phyloP scores from a whole-genome alignment of 2,113 vertebrate species.

The Anguilla rostrata region DNA sequence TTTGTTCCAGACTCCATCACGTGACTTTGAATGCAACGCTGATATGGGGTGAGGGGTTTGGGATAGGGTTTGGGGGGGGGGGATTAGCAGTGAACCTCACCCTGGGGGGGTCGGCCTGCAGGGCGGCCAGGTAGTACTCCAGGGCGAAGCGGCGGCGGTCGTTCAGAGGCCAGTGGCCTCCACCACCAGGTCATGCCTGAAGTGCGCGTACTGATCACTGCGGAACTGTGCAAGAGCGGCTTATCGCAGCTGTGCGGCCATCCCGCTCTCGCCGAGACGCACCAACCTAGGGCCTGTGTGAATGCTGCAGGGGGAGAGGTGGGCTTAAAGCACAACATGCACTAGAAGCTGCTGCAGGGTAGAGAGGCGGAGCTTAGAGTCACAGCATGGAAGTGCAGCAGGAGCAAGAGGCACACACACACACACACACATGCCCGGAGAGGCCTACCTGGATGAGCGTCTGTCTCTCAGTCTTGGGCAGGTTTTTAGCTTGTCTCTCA shows the following conservation, averaged over 20 bases:
- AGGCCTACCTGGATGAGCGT: constrained; percentile 88
- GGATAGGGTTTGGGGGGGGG: no score
- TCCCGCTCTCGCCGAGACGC: no score
- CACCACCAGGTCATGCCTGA: no score
- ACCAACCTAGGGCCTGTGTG: no score
- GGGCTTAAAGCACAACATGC: no score
- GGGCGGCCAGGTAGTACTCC: constrained; percentile 87
- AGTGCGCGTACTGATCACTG: no score
- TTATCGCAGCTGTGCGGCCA: no score
- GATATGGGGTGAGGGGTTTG: background rate
- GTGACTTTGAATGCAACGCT: background rate
- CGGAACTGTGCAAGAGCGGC: no score
- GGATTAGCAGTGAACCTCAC: constrained; percentile 57
- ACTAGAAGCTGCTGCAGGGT: no score
- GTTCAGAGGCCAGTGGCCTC: constrained; percentile 91
- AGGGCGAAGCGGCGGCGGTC: constrained; percentile 86
- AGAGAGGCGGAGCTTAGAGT: no score
- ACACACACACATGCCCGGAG: background rate
- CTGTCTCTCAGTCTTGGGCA: constrained; percentile 91
- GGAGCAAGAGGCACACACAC: background rate
- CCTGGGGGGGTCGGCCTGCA: constrained; percentile 84
- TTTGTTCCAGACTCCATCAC: background rate
- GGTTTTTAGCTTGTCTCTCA: constrained; percentile 87
- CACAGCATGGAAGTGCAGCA: no score
- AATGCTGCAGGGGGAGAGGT: no score